Evolutionary conservation across 2,888 invertebrate species (phyloP), one percentile per base, ranked within the genome.

Genomic region (Trichogramma evanescens): DNA sequence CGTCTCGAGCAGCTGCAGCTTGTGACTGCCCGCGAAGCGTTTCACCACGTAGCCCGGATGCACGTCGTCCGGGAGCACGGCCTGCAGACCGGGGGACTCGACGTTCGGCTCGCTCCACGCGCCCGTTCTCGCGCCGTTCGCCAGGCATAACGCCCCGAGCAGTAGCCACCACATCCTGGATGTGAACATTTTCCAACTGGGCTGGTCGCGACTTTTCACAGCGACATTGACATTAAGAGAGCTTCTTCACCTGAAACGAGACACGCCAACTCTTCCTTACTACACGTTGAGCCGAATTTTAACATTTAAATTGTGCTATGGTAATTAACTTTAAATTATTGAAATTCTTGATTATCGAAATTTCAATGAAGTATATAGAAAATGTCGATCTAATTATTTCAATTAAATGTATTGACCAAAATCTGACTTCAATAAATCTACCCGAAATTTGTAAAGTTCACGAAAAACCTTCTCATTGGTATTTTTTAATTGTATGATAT

Each of bases 1-100:
- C 54, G 89, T 90, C 72, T 92, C 89, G 71, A 91, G 79, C 66
- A 89, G 81, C 13, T 66, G 60, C 9, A 62, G 42, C 13, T 41
- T 42, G 56, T 80, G 80, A 67, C 79, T 82, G 72, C 82, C 82
- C 66, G 82, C 81, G 79, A 93, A 90, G 73, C 89, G 87, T 76
- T 88, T 89, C 73, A 93, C 88, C 75, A 90, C 91, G 80, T 89
- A 93, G 54, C 93, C 93, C 4, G 93, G 93, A 75, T 91, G 89
- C 69, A 91, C 90, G 76, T 94, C 93, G 79, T 93, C 93, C 54
- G 93, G 92, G 74, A 93, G 83, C 72, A 93, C 87, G 67, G 86
- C 77, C 39, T 61, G 63, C 53, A 53, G 52, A 26, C 26, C 26
- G 26, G 26, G 26, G 26, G 26, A 26, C 26, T 26, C 26, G 26